Evolutionary conservation across 1,140 invertebrate species (phyloP).

Genomic region (Propsilocerus akamusi): DNA sequence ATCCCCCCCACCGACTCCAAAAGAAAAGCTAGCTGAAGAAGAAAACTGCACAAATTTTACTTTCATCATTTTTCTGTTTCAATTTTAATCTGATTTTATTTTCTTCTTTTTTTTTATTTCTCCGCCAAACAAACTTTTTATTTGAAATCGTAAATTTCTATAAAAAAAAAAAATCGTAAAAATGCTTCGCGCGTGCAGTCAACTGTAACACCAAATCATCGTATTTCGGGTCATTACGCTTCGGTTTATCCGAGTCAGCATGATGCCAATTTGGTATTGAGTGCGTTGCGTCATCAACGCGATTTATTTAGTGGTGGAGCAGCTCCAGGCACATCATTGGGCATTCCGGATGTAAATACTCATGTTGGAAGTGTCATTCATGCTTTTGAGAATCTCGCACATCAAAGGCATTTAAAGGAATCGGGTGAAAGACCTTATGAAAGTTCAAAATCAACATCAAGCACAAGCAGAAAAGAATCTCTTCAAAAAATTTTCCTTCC

Average conservation of each 20-base stretch:
- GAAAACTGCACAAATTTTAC: background rate
- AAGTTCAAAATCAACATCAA: constrained; percentile 1
- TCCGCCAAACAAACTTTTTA: background rate
- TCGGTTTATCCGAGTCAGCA: background rate
- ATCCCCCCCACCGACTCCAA: too few species aligned
- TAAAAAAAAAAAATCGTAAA: background rate
- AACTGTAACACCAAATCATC: background rate
- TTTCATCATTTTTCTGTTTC: background rate
- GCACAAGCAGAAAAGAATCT: background rate
- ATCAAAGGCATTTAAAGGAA: constrained; percentile 10
- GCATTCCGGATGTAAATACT: constrained; percentile 21
- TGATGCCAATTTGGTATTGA: constrained; percentile 1
- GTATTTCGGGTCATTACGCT: background rate
- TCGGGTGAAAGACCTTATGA: constrained; percentile 5
- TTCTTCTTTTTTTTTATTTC: background rate
- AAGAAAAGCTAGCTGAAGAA: background rate
- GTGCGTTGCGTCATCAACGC: constrained; percentile 14
- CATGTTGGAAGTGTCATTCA: constrained; percentile 23
- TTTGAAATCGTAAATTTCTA: background rate
- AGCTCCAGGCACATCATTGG: constrained; percentile 8
- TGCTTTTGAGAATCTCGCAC: constrained; percentile 21
- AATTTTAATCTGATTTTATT: background rate
- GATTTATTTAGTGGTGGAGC: constrained; percentile 20
- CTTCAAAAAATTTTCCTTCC: background rate
- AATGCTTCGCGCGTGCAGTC: background rate